A percentile compares a stretch with the other conserved stretches of the same genome.
Evolutionary conservation across 2,797 vertebrate species (phyloP).

Genomic region (Eupleurogrammus muticus): DNA sequence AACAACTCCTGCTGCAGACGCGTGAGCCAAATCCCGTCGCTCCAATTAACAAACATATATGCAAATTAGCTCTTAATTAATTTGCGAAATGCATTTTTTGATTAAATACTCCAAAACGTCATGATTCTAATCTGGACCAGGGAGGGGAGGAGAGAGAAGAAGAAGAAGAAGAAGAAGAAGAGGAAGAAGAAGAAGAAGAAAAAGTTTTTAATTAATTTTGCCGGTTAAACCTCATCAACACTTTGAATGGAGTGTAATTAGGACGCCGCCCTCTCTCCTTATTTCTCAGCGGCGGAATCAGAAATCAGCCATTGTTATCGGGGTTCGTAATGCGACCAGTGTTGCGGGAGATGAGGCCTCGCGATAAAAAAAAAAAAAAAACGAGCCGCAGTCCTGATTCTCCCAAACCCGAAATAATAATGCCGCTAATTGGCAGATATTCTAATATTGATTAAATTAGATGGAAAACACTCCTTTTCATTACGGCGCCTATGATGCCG

Average conservation of each 20-base stretch:
- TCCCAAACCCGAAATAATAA: slow-evolving; percentile 84
- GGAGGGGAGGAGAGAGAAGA: slow-evolving; percentile 12
- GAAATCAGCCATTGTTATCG: slow-evolving; percentile 86
- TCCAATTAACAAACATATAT: slow-evolving; percentile 84
- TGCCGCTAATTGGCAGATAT: slow-evolving; percentile 86
- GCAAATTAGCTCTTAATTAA: slow-evolving; percentile 85
- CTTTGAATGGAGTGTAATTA: slow-evolving; percentile 87
- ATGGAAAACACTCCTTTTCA: slow-evolving; percentile 81
- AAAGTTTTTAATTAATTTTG: slow-evolving; percentile 88
- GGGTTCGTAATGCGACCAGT: slow-evolving; percentile 83
- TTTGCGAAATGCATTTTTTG: slow-evolving; percentile 84
- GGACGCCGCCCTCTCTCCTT: slow-evolving; percentile 72
- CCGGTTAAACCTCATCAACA: slow-evolving; percentile 88
- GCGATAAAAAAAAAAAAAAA: too few relatives aligned
- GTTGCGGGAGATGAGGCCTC: slow-evolving; percentile 72
- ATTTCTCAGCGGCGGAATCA: slow-evolving; percentile 79
- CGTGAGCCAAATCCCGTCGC: slow-evolving; percentile 76
- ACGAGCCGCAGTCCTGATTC: slow-evolving; percentile 78
- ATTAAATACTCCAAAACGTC: slow-evolving; percentile 88
- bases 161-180: slow-evolving; percentile 54
- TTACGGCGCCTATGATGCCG: slow-evolving; percentile 74
- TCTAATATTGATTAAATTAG: slow-evolving; percentile 88
- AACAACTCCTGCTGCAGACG: slow-evolving; percentile 58
- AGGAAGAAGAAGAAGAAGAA: slow-evolving; percentile 10
- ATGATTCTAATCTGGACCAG: slow-evolving; percentile 87